A percentile compares a stretch with the other conserved stretches of the same genome.
Evolutionary conservation across 2,113 vertebrate species (phyloP).

Genomic region (Rhombomys opimus): DNA sequence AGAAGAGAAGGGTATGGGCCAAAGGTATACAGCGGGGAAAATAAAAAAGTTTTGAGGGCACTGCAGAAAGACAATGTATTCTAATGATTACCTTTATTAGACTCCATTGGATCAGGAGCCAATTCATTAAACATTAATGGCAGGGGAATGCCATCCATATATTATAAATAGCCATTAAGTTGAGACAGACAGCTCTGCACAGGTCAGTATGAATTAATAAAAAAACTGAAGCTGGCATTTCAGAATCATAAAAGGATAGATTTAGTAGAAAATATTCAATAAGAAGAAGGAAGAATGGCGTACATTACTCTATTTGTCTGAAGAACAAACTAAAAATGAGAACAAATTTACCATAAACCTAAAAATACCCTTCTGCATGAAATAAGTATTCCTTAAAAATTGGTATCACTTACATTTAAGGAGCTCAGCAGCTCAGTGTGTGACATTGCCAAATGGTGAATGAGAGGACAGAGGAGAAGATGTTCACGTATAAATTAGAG

Average conservation of each 20-base stretch:
- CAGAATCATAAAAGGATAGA: conserved; percentile 81
- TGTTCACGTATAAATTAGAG: conserved; percentile 78
- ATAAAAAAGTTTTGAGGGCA: conserved; percentile 82
- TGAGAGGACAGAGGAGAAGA: conserved; percentile 78
- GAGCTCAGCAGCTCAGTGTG: conserved; percentile 59
- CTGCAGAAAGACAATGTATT: conserved; percentile 85
- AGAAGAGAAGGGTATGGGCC: conserved; percentile 58
- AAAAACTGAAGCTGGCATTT: conserved; percentile 82
- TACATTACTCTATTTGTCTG: conserved; percentile 70
- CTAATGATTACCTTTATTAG: conserved; percentile 86
- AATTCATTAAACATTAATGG: conserved; percentile 88
- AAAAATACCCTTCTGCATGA: conserved; percentile 78
- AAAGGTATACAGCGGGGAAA: conserved; percentile 79
- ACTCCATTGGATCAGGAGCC: conserved; percentile 82
- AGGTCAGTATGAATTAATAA: conserved; percentile 87
- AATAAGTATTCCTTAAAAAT: conserved; percentile 80
- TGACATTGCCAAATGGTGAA: conserved; percentile 73
- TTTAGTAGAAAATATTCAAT: conserved; percentile 77
- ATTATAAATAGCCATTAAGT: conserved; percentile 86
- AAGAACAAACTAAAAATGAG: conserved; percentile 82
- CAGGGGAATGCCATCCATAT: conserved; percentile 82
- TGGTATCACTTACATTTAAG: conserved; percentile 76
- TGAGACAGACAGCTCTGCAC: conserved; percentile 83
- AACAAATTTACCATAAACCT: conserved; percentile 82
- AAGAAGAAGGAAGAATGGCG: conserved; percentile 71